Evolutionary conservation across 2,797 vertebrate genomes (phyloP), one percentile per base, ranked within the genome.

Genomic region (Phrynocephalus guinanensis): DNA sequence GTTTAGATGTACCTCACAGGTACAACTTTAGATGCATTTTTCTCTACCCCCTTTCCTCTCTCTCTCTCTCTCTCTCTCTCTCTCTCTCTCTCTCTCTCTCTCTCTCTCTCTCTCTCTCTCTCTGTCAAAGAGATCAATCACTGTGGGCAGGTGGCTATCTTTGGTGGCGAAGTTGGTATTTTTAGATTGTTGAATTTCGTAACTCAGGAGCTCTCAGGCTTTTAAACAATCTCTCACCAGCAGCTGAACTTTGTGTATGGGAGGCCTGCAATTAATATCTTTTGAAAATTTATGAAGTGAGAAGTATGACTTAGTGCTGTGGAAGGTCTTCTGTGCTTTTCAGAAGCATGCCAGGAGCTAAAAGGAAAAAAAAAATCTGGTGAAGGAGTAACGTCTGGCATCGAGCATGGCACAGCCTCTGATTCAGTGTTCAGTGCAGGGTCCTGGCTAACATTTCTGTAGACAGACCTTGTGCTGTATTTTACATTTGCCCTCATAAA

Each of bases 191-290:
- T 86, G 52, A 22, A 86, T 87, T 93, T 95, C 88, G 75, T 91
- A 91, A 91, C 0, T 0, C 44, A 90, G 30, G 92, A 92, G 90
- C 84, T 44, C 63, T 87, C 86, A 93, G 70, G 28, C 82, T 72
- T 84, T 89, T 92, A 72, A 86, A 91, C 83, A 90, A 86, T 84
- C 82, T 82, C 8, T 91, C 90, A 91, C 90, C 91, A 92, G 83
- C 33, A 93, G 92, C 89, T 91, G 86, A 93, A 86, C 75, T 88
- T 92, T 89, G 63, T 93, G 89, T 56, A 86, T 94, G 90, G 89
- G 83, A 85, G 13, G 28, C 82, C 85, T 93, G 88, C 71, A 86
- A 92, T 93, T 86, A 92, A 93, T 5, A 4, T 24, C 56, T 91
- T 91, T 85, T 82, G 44, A 84, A 88, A 85, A 92, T 90, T 91